Evolutionary conservation across 2,113 vertebrate genomes (phyloP).

Genomic region (Dascyllus trimaculatus): DNA sequence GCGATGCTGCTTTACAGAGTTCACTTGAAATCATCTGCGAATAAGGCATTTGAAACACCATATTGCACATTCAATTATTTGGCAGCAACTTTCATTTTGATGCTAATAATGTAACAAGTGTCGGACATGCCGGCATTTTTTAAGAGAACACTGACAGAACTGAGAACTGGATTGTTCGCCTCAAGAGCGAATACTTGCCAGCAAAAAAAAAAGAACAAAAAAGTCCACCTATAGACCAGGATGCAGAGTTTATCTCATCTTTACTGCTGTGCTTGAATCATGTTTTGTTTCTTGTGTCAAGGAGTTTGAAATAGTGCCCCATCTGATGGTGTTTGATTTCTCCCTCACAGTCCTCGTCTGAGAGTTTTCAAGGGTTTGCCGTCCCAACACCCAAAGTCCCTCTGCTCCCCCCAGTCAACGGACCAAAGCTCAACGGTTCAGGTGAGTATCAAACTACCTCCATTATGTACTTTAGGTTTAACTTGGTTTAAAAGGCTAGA

Average conservation of each 20-base stretch:
- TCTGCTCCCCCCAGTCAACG: constrained; percentile 63
- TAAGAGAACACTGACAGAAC: not conserved
- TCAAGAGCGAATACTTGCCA: constrained; percentile 12
- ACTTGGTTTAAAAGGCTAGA: not conserved
- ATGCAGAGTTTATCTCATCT: constrained; percentile 12
- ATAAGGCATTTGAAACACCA: not conserved
- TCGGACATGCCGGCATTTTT: not conserved
- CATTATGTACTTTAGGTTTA: constrained; percentile 39
- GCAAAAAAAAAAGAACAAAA: not conserved
- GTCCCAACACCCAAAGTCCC: constrained; percentile 86
- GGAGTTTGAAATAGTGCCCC: not conserved
- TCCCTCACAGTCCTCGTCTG: constrained; percentile 66
- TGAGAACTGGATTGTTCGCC: constrained; percentile 78
- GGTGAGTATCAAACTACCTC: constrained; percentile 65
- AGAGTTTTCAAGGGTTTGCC: constrained; percentile 78
- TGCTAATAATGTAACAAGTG: not conserved
- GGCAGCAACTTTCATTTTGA: not conserved
- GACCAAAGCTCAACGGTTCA: constrained; percentile 71
- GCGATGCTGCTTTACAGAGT: not conserved
- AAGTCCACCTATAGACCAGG: not conserved
- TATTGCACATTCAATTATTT: not conserved
- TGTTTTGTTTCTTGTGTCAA: constrained; percentile 25
- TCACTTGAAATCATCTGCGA: not conserved
- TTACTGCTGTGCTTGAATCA: not conserved
- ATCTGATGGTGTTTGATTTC: constrained; percentile 32